Evolutionary conservation across 2,888 invertebrate genomes (phyloP), one percentile per base, ranked within the genome.

Genomic region (Asteroscopus sphinx): DNA sequence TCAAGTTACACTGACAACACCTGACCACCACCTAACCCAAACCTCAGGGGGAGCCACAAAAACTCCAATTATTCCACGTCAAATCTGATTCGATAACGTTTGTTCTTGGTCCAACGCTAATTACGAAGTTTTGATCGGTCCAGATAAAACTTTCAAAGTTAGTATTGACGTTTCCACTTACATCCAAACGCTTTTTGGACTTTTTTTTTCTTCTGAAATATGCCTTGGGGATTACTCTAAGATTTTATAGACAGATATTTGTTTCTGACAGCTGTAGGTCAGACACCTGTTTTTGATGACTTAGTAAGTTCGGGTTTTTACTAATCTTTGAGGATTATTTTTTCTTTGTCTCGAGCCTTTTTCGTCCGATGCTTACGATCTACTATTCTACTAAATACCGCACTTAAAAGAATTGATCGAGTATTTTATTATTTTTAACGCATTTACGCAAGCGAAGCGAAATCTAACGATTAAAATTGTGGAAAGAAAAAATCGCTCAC

Each of bases 91-190:
- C 69, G 78, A 79, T 78, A 76, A 73, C 62, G 69, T 62, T 67
- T 69, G 74, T 73, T 65, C 68, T 57, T 45, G 48, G 63, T 65
- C 58, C 62, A 37, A 60, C 60, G 78, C 76, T 80, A 80, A 80
- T 81, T 80, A 79, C 58, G 65, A 81, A 81, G 76, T 81, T 74
- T 70, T 70, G 71, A 81, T 77, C 62, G 81, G 68, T 59, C 68
- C 60, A 70, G 82, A 82, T 79, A 81, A 80, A 81, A 81, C 76
- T 80, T 74, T 52, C 48, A 44, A 63, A 73, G 73, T 73, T 71
- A 62, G 58, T 72, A 80, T 77, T 80, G 79, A 77, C 77, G 70
- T 68, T 55, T 41, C 71, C 62, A 68, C 72, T 78, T 76, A 80
- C 45, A 61, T 64, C 45, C 48, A 68, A 67, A 68, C 36, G 57